Evolutionary conservation across 92 coral and sea anemone species (phyloP), one percentile per base, ranked within the genome.

Genomic region (Diadumene lineata): DNA sequence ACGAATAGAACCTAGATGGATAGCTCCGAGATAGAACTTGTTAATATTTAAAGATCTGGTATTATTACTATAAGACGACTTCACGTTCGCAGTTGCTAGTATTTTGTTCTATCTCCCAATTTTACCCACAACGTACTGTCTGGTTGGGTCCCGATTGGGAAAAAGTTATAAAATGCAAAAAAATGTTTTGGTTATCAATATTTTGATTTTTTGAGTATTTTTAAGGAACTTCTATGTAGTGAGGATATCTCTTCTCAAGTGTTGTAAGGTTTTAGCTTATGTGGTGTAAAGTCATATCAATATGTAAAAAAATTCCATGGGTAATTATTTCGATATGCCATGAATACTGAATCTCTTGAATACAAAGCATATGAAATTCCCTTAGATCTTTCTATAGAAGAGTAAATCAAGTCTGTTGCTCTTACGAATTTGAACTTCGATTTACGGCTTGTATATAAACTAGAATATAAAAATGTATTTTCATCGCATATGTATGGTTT

Each of bases 31-130:
- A 1, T 62, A 18, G 68, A 16, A 25, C 43, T 11, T 62, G 3
- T 62, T 6, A 62, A 62, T 62, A 62, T 62, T 62, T 62, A 28
- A 62, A 30, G 10, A 62, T 21, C 26, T 60, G 7, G 32, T 23
- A 16, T 62, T 29, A 62, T 28, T 10, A 58, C 11, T 3, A 2
- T 15, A 58, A 2, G 30, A 58, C 16, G 60, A 53, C 19, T 53
- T 21, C 24, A 53, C 48, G 48, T 38, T 38, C 48, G 6, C 6
- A 6, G 48, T 4, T 4, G 48, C 7, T 38, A 38, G n/a, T n/a
- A n/a, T n/a, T n/a, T n/a, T n/a, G n/a, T n/a, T n/a, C n/a, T n/a
- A n/a, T n/a, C n/a, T n/a, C n/a, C n/a, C n/a, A n/a, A n/a, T n/a
- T n/a, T n/a, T n/a, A n/a, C n/a, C n/a, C n/a, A n/a, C n/a, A n/a